Base-by-base conservation (phyloP, 2,113 vertebrate species). In the Limanda limanda region DNA sequence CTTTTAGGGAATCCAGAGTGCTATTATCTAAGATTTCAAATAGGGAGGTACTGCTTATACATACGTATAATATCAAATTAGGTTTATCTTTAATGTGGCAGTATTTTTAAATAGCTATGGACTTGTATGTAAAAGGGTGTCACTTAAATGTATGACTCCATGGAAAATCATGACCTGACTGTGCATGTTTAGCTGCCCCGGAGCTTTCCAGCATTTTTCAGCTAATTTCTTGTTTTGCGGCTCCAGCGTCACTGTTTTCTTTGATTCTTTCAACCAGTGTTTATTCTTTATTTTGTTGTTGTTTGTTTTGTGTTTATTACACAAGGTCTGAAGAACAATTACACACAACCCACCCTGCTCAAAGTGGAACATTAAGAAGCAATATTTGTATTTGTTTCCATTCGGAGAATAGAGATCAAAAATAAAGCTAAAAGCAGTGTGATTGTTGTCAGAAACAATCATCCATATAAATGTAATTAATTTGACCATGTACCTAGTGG, bases 1-100 rank as follows among this genome's bases (percentile, higher is more conserved):
- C 35, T 86, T 68, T 59, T 18, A 68, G 54, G 69, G 42, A 84
- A 79, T 73, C 51, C 66, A 78, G 68, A 76, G 21, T 67, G 68
- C 65, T 65, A 47, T 72, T 64, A 71, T 85, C 60, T 31, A 51
- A 76, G 20, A 82, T 57, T 47, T 48, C 52, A 59, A 76, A 77
- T 76, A 21, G 11, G 5, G 2, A 68, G 15, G 56, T 20, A n/a
- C 47, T 31, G 0, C 48, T 47, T 20, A 21, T 65, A 61, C 17
- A 63, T 31, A 58, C n/a, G 18, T 56, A 52, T 70, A 27, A 12
- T 12, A 40, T 42, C 12, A 42, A 37, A 37, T 35, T 35, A 7
- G 8, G 35, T 35, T 35, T 35, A 6, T 35, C 21, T 57, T 68
- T n/a, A 15, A 63, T 58, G 62, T 47, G n/a, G 12, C n/a, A 24